Evolutionary conservation across 2,888 invertebrate genomes (phyloP), one percentile per base, ranked within the genome.

Genomic region (Flexamia atlantica): DNA sequence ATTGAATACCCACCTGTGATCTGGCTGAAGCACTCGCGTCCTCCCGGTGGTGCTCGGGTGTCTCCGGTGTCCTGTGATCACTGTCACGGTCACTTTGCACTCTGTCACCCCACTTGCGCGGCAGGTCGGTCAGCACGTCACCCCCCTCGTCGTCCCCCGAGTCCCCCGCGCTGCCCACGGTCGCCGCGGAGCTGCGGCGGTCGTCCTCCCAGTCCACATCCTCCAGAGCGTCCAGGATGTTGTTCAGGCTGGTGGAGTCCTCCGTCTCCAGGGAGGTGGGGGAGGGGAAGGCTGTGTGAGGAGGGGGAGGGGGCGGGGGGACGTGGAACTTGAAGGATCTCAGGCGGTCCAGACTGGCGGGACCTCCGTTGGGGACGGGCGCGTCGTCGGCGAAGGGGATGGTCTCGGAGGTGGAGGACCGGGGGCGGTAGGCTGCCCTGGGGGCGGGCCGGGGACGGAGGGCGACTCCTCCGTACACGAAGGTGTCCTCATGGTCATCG

Each of bases 191-290:
- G 12, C 60, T 23, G 23, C 36, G 40, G 25, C 40, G 42, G n/a
- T 64, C 42, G 20, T 60, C 83, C 23, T 83, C 83, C 28, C 68
- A 80, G 36, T 82, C 82, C 4, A 84, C 32, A 40, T 70, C 84
- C 12, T 84, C 84, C 20, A 84, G 64, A 1, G 84, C 84, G 25
- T 84, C 84, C 79, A 84, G 42, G 57, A 84, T 82, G 57, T 84
- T 84, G 64, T 84, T 84, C 25, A 84, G 79, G 32, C 84, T 84
- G 7, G 84, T 84, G 36, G 84, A 57, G 57, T 84, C 84, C 68
- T 84, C 84, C 20, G 82, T 72, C 25, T 72, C 82, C 57, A 83
- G 30, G n/a, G 81, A 20, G 28, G 30, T 68, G 36, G 42, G 60
- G 10, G 79, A 64, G 12, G 83, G 25, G 10, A 60, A 60, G n/a